Evolutionary conservation across 2,888 invertebrate species (phyloP).

Genomic region (Amphipyra berbera): DNA sequence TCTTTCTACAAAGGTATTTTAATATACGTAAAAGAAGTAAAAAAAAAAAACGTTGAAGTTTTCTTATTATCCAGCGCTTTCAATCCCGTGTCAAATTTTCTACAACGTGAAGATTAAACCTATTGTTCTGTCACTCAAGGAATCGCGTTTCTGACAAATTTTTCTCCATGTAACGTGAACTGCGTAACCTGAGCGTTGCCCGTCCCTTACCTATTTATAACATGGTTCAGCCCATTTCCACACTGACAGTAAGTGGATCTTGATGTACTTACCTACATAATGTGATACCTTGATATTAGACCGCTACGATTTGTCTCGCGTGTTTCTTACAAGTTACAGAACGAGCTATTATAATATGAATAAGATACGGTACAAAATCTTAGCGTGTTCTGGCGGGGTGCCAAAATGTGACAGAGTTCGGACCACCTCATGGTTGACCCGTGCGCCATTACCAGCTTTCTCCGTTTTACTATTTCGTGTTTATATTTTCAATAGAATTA

Average conservation of each 20-base stretch:
- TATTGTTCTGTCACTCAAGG: conserved; percentile 84
- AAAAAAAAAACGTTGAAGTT: conserved; percentile 55
- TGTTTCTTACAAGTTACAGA: conserved; percentile 43
- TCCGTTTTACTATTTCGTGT: conserved; percentile 37
- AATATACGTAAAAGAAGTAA: conserved; percentile 48
- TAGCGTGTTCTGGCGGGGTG: conserved; percentile 40
- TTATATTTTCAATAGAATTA: conserved; percentile 27
- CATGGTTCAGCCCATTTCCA: conserved; percentile 74
- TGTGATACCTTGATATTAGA: conserved; percentile 59
- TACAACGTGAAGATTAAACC: conserved; percentile 82
- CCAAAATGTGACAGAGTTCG: conserved; percentile 48
- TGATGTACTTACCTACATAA: conserved; percentile 70
- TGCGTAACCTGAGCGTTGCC: conserved; percentile 76
- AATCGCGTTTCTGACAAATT: conserved; percentile 83
- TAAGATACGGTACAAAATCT: conserved; percentile 47
- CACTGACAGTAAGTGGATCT: conserved; percentile 76
- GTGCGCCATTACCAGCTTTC: conserved; percentile 44
- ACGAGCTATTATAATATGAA: conserved; percentile 49
- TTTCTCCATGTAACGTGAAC: conserved; percentile 76
- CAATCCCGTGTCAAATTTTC: conserved; percentile 74
- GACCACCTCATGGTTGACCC: conserved; percentile 43
- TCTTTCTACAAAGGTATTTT: conserved; percentile 43
- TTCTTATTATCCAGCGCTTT: conserved; percentile 64
- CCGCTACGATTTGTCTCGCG: conserved; percentile 44
- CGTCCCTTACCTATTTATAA: conserved; percentile 81